Base-by-base conservation (phyloP, 2,797 vertebrate species). In the Argya squamiceps region DNA sequence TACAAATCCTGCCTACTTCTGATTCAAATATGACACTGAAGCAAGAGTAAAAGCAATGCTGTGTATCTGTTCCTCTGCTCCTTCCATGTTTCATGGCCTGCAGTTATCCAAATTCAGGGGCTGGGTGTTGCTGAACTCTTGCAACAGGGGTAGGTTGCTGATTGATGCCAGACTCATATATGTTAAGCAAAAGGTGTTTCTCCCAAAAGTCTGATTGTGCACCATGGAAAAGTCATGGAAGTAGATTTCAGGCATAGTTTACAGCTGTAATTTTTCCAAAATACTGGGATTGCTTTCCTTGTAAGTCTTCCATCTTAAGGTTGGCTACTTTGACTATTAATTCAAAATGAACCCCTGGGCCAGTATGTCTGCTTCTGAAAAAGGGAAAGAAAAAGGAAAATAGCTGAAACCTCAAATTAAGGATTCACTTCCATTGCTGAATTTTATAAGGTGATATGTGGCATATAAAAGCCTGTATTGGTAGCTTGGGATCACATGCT, bases 401-500 rank as follows among this genome's bases (percentile, higher is more conserved):
- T 63, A 93, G 64, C 47, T 58, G 75, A 90, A 95, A 92, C 80
- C 90, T 90, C 78, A 92, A 76, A 82, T 77, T 77, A 58, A 84
- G 58, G 92, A 96, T 94, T 95, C 89, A 82, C 88, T 92, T 89
- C 88, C 85, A 90, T 96, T 91, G 90, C 49, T 36, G 85, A 84
- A 82, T 87, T 95, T 92, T 96, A 95, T 93, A 92, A 96, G 90
- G 94, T 96, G 95, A 83, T 91, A 87, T 53, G 68, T 83, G 95
- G 77, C 64, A 71, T 71, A 82, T 95, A 87, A 95, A 96, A 89
- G 32, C 58, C 41, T 68, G 36, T 67, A 84, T 74, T 93, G 73
- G 95, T 84, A 94, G 91, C 50, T 49, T 88, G 84, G 77, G 93
- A 89, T 95, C 71, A 70, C 77, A 87, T 88, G 34, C 56, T 92